Percentiles rank a stretch among this genome's conserved stretches.
phyloP scores from a whole-genome alignment of 2,797 vertebrate species.

The Synanceia verrucosa region DNA sequence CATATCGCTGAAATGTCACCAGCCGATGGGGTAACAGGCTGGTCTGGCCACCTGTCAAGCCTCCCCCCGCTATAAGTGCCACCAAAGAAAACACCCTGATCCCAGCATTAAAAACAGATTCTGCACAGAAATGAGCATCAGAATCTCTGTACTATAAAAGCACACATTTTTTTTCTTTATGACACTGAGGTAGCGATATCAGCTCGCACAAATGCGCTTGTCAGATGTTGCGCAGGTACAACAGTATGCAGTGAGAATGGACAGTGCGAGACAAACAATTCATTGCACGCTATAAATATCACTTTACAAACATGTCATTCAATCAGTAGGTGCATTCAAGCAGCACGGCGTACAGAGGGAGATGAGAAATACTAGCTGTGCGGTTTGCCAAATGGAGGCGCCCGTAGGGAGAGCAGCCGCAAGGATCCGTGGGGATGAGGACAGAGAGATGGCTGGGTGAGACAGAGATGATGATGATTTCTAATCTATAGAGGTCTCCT shows the following conservation, averaged over 20 bases:
- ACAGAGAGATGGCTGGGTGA: conserved; percentile 12
- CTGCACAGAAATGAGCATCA: conserved; percentile 9
- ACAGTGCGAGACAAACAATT: conserved; percentile 42
- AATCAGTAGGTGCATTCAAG: conserved; percentile 43
- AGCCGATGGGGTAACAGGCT: conserved; percentile 62
- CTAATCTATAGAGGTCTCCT: conserved; percentile 54
- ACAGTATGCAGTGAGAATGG: conserved; percentile 22
- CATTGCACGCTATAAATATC: conserved; percentile 36
- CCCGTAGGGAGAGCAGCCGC: conserved; percentile 27
- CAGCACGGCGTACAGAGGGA: conserved; percentile 14
- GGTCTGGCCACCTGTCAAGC: conserved; percentile 68
- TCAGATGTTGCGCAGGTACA: conserved; percentile 7
- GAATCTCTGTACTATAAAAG: conserved; percentile 13
- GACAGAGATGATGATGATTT: conserved; percentile 58
- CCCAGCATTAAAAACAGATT: conserved; percentile 23
- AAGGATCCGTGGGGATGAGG: conserved; percentile 14
- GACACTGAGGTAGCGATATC: not conserved
- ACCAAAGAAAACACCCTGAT: conserved; percentile 34
- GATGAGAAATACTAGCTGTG: conserved; percentile 41
- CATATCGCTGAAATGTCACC: conserved; percentile 77
- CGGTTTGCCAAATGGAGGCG: conserved; percentile 41
- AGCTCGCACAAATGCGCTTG: not conserved
- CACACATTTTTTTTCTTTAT: not conserved
- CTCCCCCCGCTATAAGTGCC: conserved; percentile 41
- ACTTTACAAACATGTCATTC: conserved; percentile 54